These are phyloP conservation scores for Lasiurus cinereus DNA, from an alignment of 2,113 vertebrate genomes.

Conservation along the genomic window DNA sequence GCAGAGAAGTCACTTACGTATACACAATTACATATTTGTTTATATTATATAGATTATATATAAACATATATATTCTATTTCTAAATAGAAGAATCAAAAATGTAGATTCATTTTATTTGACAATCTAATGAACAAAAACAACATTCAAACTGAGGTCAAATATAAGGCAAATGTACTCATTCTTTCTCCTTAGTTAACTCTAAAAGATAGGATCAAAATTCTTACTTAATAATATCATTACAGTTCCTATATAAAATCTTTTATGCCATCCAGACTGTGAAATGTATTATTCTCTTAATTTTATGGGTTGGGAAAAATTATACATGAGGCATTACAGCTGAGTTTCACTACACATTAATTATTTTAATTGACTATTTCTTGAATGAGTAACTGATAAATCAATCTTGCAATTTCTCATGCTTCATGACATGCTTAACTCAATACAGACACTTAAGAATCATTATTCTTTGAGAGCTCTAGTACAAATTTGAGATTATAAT, in stretches of 20 bases:
- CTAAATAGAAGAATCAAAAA: not conserved
- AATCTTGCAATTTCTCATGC: slow-evolving; percentile 59
- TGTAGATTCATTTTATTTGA: slow-evolving; percentile 4
- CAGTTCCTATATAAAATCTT: slow-evolving; percentile 37
- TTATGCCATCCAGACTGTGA: slow-evolving; percentile 24
- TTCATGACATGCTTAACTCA: slow-evolving; percentile 65
- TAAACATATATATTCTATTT: not conserved
- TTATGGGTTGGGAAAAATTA: slow-evolving; percentile 71
- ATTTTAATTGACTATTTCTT: slow-evolving; percentile 79
- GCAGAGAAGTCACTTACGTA: not conserved
- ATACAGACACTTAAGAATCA: slow-evolving; percentile 72
- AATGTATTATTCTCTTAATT: slow-evolving; percentile 68
- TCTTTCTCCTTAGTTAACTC: not conserved
- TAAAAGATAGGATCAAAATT: slow-evolving; percentile 17
- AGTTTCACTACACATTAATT: slow-evolving; percentile 78
- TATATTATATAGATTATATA: not conserved
- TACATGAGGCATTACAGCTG: slow-evolving; percentile 62
- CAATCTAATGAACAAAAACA: not conserved
- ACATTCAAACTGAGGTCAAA: slow-evolving; percentile 29
- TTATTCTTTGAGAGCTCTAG: slow-evolving; percentile 56
- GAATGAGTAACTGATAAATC: slow-evolving; percentile 79
- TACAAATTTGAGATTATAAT: slow-evolving; percentile 65
- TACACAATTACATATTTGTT: not conserved
- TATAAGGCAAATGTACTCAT: not conserved
- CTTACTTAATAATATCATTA: slow-evolving; percentile 45